Evolutionary conservation across 2,797 vertebrate genomes (phyloP).

Genomic region (Anolis apletophallus): DNA sequence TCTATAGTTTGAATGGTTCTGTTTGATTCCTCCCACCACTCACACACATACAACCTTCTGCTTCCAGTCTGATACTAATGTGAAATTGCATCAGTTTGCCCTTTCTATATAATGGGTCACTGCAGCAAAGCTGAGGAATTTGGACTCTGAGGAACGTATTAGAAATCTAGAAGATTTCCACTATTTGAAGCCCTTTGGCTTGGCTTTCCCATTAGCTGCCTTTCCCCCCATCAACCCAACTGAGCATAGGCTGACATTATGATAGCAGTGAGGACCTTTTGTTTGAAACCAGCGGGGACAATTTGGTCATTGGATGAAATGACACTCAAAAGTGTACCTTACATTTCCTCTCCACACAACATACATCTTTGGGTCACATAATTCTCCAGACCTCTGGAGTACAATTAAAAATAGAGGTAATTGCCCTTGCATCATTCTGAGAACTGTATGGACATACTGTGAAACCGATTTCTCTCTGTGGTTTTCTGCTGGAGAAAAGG

Average conservation of each 20-base stretch:
- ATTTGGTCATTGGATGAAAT: conserved; percentile 1
- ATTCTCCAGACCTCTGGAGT: conserved; percentile 42
- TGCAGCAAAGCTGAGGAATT: background rate
- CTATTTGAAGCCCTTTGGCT: background rate
- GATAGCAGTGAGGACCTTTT: background rate
- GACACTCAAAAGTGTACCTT: conserved; percentile 4
- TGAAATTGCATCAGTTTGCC: background rate
- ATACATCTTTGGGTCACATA: conserved; percentile 30
- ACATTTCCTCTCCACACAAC: conserved; percentile 49
- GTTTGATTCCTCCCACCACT: background rate
- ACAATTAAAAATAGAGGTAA: conserved; percentile 50
- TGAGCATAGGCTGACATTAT: background rate
- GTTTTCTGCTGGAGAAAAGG: conserved; percentile 29
- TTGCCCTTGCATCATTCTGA: conserved; percentile 11
- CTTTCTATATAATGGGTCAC: background rate
- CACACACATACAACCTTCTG: background rate
- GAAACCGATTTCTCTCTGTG: conserved; percentile 21
- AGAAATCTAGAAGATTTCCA: background rate
- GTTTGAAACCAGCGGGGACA: background rate
- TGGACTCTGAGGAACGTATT: background rate
- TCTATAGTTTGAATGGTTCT: background rate
- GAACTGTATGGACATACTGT: conserved; percentile 1
- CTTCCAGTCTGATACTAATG: background rate
- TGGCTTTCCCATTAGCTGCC: background rate
- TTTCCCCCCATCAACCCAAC: background rate